Percentiles rank a stretch among this genome's conserved stretches.
phyloP scores from a whole-genome alignment of 2,113 vertebrate species.

The Pycnonotus jocosus region DNA sequence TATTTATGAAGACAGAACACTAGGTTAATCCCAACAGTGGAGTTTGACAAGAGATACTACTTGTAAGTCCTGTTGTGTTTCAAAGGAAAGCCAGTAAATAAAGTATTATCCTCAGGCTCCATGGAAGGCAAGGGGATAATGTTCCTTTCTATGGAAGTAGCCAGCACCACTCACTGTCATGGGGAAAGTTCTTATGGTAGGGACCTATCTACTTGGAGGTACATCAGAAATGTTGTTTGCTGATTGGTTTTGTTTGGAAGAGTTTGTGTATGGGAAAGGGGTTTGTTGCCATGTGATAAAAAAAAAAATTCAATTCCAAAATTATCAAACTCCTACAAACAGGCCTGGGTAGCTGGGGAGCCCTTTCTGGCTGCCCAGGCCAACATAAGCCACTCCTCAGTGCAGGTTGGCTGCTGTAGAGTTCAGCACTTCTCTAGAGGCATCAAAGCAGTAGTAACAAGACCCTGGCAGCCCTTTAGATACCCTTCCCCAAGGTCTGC shows the following conservation, averaged over 20 bases:
- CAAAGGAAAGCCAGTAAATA: not conserved
- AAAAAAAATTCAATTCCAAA: not conserved
- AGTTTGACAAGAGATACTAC: not conserved
- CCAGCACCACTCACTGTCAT: rapidly evolving
- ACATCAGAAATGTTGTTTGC: not conserved
- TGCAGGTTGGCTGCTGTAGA: not conserved
- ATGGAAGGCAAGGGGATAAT: not conserved
- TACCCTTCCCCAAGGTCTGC: not conserved
- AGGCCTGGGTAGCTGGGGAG: not conserved
- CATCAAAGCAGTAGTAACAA: not conserved
- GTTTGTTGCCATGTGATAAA: not conserved
- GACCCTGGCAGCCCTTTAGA: not conserved
- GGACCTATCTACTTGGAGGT: not conserved
- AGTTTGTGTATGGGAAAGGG: not conserved
- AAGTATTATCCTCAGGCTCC: not conserved
- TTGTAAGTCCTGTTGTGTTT: not conserved
- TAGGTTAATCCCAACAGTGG: not conserved
- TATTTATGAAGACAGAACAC: not conserved
- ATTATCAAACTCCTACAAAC: not conserved
- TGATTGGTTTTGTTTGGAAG: not conserved
- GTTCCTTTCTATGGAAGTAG: not conserved
- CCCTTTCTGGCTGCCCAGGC: not conserved
- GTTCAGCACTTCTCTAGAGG: not conserved
- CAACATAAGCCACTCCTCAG: not conserved
- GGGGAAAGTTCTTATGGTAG: not conserved